These are phyloP conservation scores for Hephaestus fuliginosus DNA, from an alignment of 2,797 vertebrate genomes.

Conservation along the genomic window DNA sequence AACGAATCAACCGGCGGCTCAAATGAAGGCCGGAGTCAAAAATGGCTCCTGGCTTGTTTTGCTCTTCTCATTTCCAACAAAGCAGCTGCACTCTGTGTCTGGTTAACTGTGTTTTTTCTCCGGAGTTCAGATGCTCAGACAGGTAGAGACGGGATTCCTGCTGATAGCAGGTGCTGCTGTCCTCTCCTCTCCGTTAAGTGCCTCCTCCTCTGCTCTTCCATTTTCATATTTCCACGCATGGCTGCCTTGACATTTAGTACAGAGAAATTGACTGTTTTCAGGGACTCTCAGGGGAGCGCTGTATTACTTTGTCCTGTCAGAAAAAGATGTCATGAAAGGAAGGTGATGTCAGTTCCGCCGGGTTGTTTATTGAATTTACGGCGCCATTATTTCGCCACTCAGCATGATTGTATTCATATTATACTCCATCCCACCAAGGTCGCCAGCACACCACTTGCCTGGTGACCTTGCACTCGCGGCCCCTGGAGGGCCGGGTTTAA, in stretches of 20 bases:
- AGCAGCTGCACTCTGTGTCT: background rate
- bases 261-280: conserved; percentile 78
- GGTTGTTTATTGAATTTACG: conserved; percentile 86
- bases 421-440: conserved; percentile 81
- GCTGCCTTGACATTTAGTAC: conserved; percentile 82
- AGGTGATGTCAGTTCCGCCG: conserved; percentile 78
- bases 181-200: conserved; percentile 63
- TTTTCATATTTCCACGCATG: conserved; percentile 78
- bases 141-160: conserved; percentile 38
- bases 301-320: conserved; percentile 82
- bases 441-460: conserved; percentile 48
- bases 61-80: background rate
- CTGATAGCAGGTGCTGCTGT: conserved; percentile 65
- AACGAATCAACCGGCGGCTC: conserved; percentile 4
- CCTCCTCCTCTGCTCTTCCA: conserved; percentile 64
- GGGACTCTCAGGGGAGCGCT: conserved; percentile 76
- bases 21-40: background rate
- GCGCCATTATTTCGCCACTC: conserved; percentile 83
- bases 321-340: conserved; percentile 80
- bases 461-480: conserved; percentile 74
- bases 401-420: conserved; percentile 87
- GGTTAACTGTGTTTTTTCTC: conserved; percentile 34
- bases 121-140: conserved; percentile 55
- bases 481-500: conserved; percentile 53
- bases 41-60: background rate